These are phyloP conservation scores for Apodemia duryi DNA, from an alignment of 2,888 invertebrate genomes.

Conservation along the genomic window DNA sequence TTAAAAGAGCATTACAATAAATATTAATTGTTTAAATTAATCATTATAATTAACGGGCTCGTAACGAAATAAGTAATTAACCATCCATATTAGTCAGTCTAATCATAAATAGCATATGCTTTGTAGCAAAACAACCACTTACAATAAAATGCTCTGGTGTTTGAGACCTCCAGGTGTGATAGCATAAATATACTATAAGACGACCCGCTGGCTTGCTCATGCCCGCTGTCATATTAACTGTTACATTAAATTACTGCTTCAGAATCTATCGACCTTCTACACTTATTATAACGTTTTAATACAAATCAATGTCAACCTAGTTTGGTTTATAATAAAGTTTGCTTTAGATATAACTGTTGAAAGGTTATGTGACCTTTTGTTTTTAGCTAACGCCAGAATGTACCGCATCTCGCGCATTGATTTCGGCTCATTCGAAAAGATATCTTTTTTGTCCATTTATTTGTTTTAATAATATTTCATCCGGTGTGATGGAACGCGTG, in stretches of 20 bases:
- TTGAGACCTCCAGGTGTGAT: constrained; percentile 76
- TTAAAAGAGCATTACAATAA: background rate
- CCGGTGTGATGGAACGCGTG: constrained; percentile 73
- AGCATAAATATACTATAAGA: constrained; percentile 72
- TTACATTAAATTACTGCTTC: constrained; percentile 77
- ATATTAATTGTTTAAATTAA: constrained; percentile 41
- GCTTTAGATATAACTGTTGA: constrained; percentile 4
- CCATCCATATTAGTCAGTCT: constrained; percentile 67
- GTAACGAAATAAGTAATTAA: constrained; percentile 72
- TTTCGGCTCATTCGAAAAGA: constrained; percentile 76
- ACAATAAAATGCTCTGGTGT: constrained; percentile 62
- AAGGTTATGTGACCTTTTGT: constrained; percentile 27
- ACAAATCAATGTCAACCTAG: constrained; percentile 35
- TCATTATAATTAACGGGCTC: constrained; percentile 71
- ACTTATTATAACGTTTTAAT: constrained; percentile 50
- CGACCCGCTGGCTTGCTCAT: constrained; percentile 76
- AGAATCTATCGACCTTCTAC: constrained; percentile 60
- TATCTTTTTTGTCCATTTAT: constrained; percentile 72
- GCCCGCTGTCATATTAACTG: constrained; percentile 79
- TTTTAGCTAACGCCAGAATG: constrained; percentile 45
- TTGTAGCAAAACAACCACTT: constrained; percentile 48
- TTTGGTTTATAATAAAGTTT: constrained; percentile 32
- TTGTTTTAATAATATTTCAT: constrained; percentile 80
- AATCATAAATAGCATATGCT: constrained; percentile 50
- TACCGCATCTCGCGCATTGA: constrained; percentile 74